Conservation (phyloP, 1,140 invertebrate species). For the Drosophila dunni region DNA sequence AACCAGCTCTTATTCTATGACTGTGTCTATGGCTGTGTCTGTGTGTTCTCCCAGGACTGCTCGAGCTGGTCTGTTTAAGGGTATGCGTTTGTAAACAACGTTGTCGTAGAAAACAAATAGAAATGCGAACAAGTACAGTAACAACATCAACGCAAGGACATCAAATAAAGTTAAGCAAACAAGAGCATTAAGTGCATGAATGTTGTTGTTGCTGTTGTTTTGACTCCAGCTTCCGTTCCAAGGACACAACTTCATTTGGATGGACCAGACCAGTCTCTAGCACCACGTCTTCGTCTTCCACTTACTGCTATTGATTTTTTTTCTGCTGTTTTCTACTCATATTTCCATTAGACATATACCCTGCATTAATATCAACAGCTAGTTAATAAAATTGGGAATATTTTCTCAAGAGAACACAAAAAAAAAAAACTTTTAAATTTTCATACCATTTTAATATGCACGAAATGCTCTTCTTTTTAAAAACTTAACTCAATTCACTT, state of each 20-base stretch:
- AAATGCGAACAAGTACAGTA: slow-evolving; percentile 35
- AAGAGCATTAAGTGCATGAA: slow-evolving; percentile 70
- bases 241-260: slow-evolving; percentile 64
- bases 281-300: slow-evolving; percentile 14
- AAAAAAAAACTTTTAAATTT: no score
- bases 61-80: slow-evolving; percentile 37
- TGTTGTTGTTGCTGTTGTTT: slow-evolving; percentile 67
- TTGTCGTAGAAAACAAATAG: slow-evolving; percentile 59
- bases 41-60: neutral
- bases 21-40: neutral
- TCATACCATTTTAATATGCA: no score
- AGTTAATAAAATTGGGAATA: no score
- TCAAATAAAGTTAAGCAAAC: slow-evolving; percentile 73
- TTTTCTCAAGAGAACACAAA: no score
- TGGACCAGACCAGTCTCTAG: slow-evolving; percentile 35
- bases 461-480: no score
- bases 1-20: no score
- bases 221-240: slow-evolving; percentile 10
- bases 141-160: slow-evolving; percentile 46
- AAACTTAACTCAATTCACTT: no score
- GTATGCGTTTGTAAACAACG: slow-evolving; percentile 61
- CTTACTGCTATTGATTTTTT: slow-evolving; percentile 60
- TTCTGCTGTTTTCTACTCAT: slow-evolving; percentile 30
- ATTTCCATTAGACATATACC: slow-evolving; percentile 50
- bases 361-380: neutral